Base-by-base conservation (phyloP, 2,113 vertebrate genomes). In the Pyrgilauda ruficollis region DNA sequence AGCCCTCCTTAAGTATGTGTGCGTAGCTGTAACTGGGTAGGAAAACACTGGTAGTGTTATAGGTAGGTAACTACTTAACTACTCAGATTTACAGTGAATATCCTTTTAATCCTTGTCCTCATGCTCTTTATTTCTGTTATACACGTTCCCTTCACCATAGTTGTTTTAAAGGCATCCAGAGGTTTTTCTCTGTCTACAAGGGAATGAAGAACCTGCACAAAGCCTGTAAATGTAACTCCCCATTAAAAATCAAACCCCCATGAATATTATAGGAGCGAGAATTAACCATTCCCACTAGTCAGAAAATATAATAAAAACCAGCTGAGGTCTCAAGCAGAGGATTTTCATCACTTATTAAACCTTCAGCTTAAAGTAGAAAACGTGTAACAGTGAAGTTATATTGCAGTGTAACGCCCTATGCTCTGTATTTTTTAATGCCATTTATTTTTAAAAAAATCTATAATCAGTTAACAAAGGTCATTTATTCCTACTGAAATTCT, bases 201-300 rank as follows among this genome's bases (percentile, higher is more conserved):
- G 44, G 56, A 95, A 80, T 80, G 73, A 95, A 83, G 56, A 95
- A 84, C 44, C 24, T 74, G 30, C 55, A 75, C 14, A 70, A 64
- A 87, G 18, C 35, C 79, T 81, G 58, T 30, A 84, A 85, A 82
- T 87, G n/a, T 68, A 97, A 94, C 96, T 98, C 96, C 93, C 97
- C 94, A 97, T 98, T 98, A 97, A 97, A 98, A 98, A 98, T 98
- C 94, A 97, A 98, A 95, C 94, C 95, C 69, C 88, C 95, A 98
- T 98, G 98, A 98, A 98, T 98, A 98, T 98, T 98, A 97, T 97
- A 98, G 98, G 97, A 98, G 96, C 97, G 95, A 97, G 94, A 97
- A 76, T 85, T 98, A 97, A 96, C 88, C 53, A 91, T 97, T 98
- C 80, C 89, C 84, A 77, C 94, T 96, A 98, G 97, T 96, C 67